Percentiles rank a stretch among this genome's conserved stretches.
phyloP scores from a whole-genome alignment of 2,888 invertebrate species.

The Agapostemon virescens region DNA sequence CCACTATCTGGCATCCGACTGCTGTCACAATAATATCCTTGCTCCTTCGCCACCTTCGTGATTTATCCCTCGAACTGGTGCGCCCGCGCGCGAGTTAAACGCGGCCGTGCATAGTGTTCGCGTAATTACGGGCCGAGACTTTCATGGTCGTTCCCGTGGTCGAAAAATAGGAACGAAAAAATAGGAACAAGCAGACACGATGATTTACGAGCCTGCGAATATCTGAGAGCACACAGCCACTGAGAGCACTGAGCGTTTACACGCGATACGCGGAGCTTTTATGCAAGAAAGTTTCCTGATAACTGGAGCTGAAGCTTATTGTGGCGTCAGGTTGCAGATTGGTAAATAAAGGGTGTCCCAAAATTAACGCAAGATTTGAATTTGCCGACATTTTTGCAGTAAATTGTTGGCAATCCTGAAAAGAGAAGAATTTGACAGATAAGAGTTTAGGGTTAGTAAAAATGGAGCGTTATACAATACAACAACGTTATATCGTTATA shows the following conservation, averaged over 20 bases:
- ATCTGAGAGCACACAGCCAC: neutral
- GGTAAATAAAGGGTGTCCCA: too few relatives aligned
- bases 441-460: too few relatives aligned
- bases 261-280: neutral
- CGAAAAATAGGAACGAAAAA: constrained; percentile 3
- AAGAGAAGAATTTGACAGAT: too few relatives aligned
- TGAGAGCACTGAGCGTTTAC: too few relatives aligned
- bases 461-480: too few relatives aligned
- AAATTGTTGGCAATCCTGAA: too few relatives aligned
- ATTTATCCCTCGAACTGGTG: constrained; percentile 42
- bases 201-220: constrained; percentile 8
- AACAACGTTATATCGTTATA: too few relatives aligned
- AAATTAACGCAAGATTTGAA: too few relatives aligned
- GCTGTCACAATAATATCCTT: constrained; percentile 57
- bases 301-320: neutral
- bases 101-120: constrained; percentile 10
- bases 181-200: too few relatives aligned
- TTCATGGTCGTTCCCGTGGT: constrained; percentile 1
- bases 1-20: constrained; percentile 50
- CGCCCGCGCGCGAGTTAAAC: constrained; percentile 8
- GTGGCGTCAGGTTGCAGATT: neutral
- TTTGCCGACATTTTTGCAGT: too few relatives aligned
- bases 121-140: constrained; percentile 16
- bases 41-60: constrained; percentile 44
- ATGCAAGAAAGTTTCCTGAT: neutral